Conservation (phyloP, 53 echinoderm and acorn worm genomes). For the Crossaster papposus region DNA sequence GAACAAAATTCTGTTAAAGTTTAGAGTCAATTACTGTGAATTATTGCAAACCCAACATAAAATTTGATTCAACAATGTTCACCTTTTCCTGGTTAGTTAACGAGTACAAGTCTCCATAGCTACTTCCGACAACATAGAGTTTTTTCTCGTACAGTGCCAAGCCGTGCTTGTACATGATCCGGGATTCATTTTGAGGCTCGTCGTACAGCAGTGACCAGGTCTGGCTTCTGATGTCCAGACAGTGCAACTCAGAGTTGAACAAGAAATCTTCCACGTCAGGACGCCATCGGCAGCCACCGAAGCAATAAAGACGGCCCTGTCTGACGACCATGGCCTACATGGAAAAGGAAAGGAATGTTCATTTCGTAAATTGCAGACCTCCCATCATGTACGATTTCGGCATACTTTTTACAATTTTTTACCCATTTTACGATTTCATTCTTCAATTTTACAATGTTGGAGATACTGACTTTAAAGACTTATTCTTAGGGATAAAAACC, state of each 20-base stretch:
- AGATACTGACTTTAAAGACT: too few species aligned
- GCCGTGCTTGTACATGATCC: slow-evolving; percentile 84
- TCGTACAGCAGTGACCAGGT: slow-evolving; percentile 65
- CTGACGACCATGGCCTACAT: slow-evolving; percentile 73
- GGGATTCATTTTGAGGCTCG: slow-evolving; percentile 9
- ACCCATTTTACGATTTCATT: too few species aligned
- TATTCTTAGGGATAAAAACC: too few species aligned
- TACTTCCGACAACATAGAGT: slow-evolving; percentile 77
- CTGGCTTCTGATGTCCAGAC: slow-evolving; percentile 62
- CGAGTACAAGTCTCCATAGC: slow-evolving; percentile 71
- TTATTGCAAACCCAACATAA: neutral
- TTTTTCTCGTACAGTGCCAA: slow-evolving; percentile 63
- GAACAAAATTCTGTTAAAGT: too few species aligned
- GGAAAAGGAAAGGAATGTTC: neutral
- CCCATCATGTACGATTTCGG: too few species aligned
- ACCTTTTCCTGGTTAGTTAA: slow-evolving; percentile 47
- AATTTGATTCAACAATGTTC: neutral
- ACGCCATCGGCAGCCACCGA: slow-evolving; percentile 75
- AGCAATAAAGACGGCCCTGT: slow-evolving; percentile 63
- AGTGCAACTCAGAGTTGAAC: slow-evolving; percentile 78
- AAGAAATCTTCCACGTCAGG: slow-evolving; percentile 57
- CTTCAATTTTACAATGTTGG: too few species aligned
- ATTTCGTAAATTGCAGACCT: too few species aligned
- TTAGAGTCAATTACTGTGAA: too few species aligned
- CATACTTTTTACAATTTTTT: too few species aligned